Base-by-base conservation (phyloP, 2,113 vertebrate species). In the Hucho hucho region DNA sequence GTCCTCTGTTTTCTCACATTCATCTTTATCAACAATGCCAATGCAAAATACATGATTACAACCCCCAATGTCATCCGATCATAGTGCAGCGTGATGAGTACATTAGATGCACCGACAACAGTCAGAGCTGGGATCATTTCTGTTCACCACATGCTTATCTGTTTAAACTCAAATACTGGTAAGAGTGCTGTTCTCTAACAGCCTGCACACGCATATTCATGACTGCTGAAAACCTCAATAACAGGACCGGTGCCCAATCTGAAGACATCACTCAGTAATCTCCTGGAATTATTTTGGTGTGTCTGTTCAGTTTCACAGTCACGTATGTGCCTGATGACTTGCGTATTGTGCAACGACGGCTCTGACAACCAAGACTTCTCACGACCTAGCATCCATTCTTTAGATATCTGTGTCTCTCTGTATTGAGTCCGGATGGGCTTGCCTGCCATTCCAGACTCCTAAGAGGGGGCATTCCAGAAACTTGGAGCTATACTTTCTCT, bases 351-450 rank as follows among this genome's bases (percentile, higher is more conserved):
- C 81, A 76, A 78, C 49, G 75, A 82, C 74, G 78, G 65, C 71
- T 74, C 49, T 64, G 64, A 81, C 86, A 79, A 87, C 78, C 78
- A 78, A 85, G 81, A 75, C 73, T 87, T 91, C 87, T 87, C 86
- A 90, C 70, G 86, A 84, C 89, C 87, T 63, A 70, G 29, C 64
- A 69, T 73, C 79, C 77, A 80, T 86, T 78, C 49, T 77, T 89
- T 73, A 87, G 76, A 85, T 69, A 70, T 71, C 71, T 73, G 70
- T 72, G 71, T 72, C 70, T 77, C 76, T 70, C 53, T 78, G 66
- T 79, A 49, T 69, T 59, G 71, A 47, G 78, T 63, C 49, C 16
- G 4, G 16, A 16, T 67, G 79, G 74, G 64, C 79, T 64, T 76
- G 79, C 26, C 68, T 72, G 74, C 22, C 70, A 58, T 80, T 76